Evolutionary conservation across 2,113 vertebrate species (phyloP).

Genomic region (Castor canadensis): DNA sequence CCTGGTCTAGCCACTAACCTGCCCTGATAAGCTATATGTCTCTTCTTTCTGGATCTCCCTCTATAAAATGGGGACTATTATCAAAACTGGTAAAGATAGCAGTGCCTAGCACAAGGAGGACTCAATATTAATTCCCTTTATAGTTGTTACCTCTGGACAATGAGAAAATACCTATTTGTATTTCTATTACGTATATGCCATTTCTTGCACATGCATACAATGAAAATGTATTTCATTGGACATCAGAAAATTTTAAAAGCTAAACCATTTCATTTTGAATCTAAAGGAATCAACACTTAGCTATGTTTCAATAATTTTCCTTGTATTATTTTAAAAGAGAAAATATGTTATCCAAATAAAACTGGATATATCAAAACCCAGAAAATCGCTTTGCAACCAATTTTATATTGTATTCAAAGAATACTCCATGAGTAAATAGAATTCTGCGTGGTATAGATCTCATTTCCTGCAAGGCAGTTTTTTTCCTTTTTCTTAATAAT

Average conservation of each 20-base stretch:
- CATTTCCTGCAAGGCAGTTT: neutral
- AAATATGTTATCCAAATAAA: neutral
- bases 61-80: neutral
- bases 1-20: neutral
- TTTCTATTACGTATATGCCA: neutral
- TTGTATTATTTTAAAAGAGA: constrained; percentile 17
- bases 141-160: neutral
- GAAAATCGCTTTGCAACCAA: neutral
- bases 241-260: neutral
- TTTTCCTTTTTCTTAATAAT: neutral
- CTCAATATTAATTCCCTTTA: neutral
- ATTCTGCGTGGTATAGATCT: neutral
- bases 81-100: neutral
- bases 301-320: neutral
- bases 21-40: neutral
- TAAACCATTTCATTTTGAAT: neutral
- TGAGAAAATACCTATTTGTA: neutral
- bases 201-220: neutral
- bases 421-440: neutral
- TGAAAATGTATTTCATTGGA: neutral
- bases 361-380: neutral
- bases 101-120: neutral
- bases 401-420: neutral
- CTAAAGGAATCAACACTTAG: constrained; percentile 3
- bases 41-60: neutral